Percentiles rank a stretch among this genome's conserved stretches.
phyloP scores from a whole-genome alignment of 2,113 vertebrate species.

The Atractosteus spatula region DNA sequence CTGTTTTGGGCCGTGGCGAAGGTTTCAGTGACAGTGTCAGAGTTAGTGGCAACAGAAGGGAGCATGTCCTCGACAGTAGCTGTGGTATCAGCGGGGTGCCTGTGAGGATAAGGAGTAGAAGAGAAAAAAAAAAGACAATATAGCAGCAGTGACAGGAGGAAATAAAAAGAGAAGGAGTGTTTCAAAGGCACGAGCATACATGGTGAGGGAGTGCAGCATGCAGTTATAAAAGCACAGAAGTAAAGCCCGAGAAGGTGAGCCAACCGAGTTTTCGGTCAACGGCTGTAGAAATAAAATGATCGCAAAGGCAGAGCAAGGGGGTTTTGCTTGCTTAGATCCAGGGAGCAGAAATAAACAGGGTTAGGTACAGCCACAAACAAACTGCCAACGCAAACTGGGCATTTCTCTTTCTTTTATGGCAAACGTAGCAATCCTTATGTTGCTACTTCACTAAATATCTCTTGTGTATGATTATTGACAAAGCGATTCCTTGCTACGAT shows the following conservation, averaged over 20 bases:
- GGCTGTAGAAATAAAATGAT: neutral
- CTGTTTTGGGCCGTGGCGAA: slow-evolving; percentile 93
- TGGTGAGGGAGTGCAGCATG: slow-evolving; percentile 23
- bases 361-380: neutral
- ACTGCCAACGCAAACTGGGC: neutral
- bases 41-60: slow-evolving; percentile 93
- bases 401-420: neutral
- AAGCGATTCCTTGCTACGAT: too few species aligned
- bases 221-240: slow-evolving; percentile 18
- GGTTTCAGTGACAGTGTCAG: slow-evolving; percentile 91
- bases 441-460: too few species aligned
- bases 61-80: slow-evolving; percentile 91
- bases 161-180: neutral
- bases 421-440: too few species aligned
- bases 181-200: slow-evolving; percentile 25
- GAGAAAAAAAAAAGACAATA: slow-evolving; percentile 25
- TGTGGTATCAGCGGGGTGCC: slow-evolving; percentile 82
- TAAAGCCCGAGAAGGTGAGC: neutral
- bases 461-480: too few species aligned
- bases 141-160: slow-evolving; percentile 17
- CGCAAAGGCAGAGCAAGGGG: neutral
- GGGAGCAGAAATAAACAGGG: neutral
- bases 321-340: neutral
- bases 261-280: neutral
- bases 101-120: slow-evolving; percentile 66